Base-by-base conservation (phyloP, 2,888 invertebrate genomes). In the Oscheius sp. region DNA sequence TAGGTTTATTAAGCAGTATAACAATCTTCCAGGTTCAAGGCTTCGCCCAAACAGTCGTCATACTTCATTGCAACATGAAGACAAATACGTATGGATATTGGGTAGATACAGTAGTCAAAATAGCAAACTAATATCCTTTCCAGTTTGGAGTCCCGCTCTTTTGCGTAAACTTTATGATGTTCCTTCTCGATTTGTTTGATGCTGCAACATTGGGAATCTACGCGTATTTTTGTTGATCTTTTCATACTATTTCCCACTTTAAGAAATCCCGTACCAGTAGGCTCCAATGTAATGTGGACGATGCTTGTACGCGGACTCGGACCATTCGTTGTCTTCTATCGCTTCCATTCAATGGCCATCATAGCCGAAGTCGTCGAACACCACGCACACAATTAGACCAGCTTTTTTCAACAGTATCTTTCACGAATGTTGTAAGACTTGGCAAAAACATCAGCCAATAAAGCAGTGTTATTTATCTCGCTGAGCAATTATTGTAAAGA, bases 161-260 rank as follows among this genome's bases (percentile, higher is more conserved):
- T 37, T 42, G 37, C 11, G 47, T 62, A 2, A 62, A 62, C n/a
- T 37, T 37, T 29, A 47, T 29, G 2, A 37, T 62, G 37, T 47
- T 62, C 11, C n/a, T 7, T 7, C n/a, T 62, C 4, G 47, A 62
- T 42, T 29, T 62, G 3, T 62, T 62, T n/a, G 62, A 62, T n/a
- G 62, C 62, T 5, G 62, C 62, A 3, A 62, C 62, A 3, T 29
- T 62, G 4, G 62, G 62, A 4, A 37, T 62, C 62, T 62, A 62
- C 29, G 4, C 62, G 7, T 21, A 21, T 21, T 21, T 21, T 21
- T 21, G 21, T 21, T 21, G 21, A 21, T 21, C 21, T 21, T 21
- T 21, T 21, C 21, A 21, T 21, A 21, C 21, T 21, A 21, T 21
- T 21, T 21, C 21, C 21, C 21, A 21, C 21, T 21, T 21, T 21